Base-by-base conservation (phyloP, 2,888 invertebrate species). In the Copidosoma aretas region DNA sequence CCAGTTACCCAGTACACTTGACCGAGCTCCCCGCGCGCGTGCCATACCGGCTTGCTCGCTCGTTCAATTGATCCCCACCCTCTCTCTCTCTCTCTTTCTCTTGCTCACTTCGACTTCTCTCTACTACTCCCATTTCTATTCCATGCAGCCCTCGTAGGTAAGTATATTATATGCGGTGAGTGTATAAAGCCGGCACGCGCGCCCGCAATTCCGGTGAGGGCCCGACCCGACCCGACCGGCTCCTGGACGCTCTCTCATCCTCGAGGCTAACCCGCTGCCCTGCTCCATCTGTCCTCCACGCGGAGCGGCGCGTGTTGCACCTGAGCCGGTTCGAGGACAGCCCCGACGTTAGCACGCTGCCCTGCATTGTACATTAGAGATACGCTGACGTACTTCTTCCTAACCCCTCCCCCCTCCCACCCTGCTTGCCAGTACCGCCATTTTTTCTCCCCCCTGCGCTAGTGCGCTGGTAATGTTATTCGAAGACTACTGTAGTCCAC, bases 1-100 rank as follows among this genome's bases (percentile, higher is more conserved):
- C 83, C 75, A 83, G 80, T 83, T 83, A 83, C 83, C 83, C 80
- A 81, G 80, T 83, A 82, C 83, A 83, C 83, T 83, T 83, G 83
- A 82, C 83, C 83, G 82, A 79, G 80, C 43, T 46, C 43, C 17
- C 43, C 80, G 79, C 76, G 74, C 74, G 73, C 73, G 70, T 75
- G 61, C 60, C 73, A 60, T 46, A 46, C 43, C 43, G 17, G 8
- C 43, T 60, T 63, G 58, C 43, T 8, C 4, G 32, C 32, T 5
- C 32, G 32, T 32, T 32, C 32, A 19, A 60, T 67, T 62, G 62
- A 66, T 58, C 57, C 64, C 53, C 62, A 41, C 39, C 56, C 60
- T 21, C 46, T 51, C 41, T 43, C n/a, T n/a, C n/a, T 39, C 17
- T 41, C 25, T 24, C 8, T 15, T n/a, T n/a, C n/a, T n/a, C 46